These are phyloP conservation scores for Solenodon paradoxus DNA, from an alignment of 2,113 vertebrate genomes.

Conservation along the genomic window DNA sequence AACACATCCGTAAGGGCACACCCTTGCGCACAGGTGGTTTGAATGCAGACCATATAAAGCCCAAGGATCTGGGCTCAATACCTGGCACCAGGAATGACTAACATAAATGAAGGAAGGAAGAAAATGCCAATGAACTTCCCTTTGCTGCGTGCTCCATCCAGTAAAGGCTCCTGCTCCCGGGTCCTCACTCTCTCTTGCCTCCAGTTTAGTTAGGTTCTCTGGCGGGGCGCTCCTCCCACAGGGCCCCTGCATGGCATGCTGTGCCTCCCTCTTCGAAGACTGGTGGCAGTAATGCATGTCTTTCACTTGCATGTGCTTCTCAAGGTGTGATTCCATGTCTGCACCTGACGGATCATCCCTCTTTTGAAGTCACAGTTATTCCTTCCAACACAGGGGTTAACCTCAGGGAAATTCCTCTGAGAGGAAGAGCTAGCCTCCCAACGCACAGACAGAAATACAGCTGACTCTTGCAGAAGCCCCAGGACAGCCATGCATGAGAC, in stretches of 20 bases:
- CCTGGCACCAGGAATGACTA: no score
- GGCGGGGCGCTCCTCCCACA: neutral
- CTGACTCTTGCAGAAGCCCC: neutral
- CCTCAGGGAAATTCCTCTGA: neutral
- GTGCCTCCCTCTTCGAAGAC: neutral
- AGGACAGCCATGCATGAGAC: neutral
- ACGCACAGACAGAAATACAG: neutral
- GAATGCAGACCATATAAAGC: no score
- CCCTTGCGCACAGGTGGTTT: no score
- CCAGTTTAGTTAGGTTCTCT: neutral
- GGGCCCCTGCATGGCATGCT: no score
- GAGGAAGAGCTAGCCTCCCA: neutral
- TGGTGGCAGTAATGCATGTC: neutral
- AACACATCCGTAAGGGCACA: no score
- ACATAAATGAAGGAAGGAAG: no score
- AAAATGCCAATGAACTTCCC: no score
- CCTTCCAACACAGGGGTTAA: neutral
- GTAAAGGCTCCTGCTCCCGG: neutral
- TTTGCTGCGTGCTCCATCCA: neutral
- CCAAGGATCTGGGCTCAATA: no score
- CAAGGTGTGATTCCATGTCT: neutral
- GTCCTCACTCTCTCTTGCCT: neutral
- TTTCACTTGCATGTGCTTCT: neutral
- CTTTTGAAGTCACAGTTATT: neutral
- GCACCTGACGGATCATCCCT: neutral